These are phyloP conservation scores for Irena cyanogastra DNA, from an alignment of 2,113 vertebrate genomes.

Conservation along the genomic window DNA sequence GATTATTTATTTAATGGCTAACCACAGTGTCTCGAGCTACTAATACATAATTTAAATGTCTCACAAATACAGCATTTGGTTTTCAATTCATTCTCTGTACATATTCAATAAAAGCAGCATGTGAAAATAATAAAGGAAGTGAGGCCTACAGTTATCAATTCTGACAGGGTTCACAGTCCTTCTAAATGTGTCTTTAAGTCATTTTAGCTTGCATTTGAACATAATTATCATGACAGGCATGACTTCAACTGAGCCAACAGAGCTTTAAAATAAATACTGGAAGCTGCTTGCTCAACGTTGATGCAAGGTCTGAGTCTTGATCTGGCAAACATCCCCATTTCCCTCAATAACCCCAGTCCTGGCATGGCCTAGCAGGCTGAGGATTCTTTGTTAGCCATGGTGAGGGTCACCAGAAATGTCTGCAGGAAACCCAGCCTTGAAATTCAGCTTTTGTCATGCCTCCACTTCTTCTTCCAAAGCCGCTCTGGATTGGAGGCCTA, in stretches of 20 bases:
- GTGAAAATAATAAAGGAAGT: not conserved
- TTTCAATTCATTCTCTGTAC: conserved; percentile 24
- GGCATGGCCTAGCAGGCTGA: not conserved
- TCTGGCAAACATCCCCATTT: not conserved
- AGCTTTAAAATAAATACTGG: conserved; percentile 1
- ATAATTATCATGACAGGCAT: not conserved
- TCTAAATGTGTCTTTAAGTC: conserved; percentile 12
- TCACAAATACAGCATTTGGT: conserved; percentile 18
- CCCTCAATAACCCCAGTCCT: not conserved
- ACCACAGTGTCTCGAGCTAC: not conserved
- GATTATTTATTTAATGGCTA: conserved; percentile 35
- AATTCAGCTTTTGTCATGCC: not conserved
- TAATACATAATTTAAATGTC: conserved; percentile 37
- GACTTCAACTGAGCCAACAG: not conserved
- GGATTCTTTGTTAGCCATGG: not conserved
- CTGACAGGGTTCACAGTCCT: not conserved
- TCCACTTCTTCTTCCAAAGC: not conserved
- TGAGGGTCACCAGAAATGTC: not conserved
- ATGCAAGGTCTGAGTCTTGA: not conserved
- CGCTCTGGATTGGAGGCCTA: accelerated
- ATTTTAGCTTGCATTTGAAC: conserved; percentile 1
- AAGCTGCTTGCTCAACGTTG: not conserved
- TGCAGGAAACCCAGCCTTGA: not conserved
- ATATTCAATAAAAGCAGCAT: not conserved
- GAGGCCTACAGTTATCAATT: not conserved